Evolutionary conservation across 2,888 invertebrate genomes (phyloP), one percentile per base, ranked within the genome.

Genomic region (Crocallis elinguaria): DNA sequence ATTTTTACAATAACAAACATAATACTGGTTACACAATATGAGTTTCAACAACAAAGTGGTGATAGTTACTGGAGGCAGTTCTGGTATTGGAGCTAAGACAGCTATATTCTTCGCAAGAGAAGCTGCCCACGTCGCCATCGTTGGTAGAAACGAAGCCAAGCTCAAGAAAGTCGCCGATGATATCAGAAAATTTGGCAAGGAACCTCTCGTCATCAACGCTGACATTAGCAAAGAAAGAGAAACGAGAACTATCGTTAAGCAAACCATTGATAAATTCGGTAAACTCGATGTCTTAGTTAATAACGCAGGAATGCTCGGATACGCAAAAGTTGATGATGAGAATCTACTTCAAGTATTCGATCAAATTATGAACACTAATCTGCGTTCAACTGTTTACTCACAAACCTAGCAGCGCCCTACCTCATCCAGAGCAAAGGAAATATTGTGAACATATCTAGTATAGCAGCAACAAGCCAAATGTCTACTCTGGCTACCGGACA

Each of bases 361-460:
- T 48, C 59, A 64, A 14, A 30, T 75, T 0, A 62, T 79, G 52
- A 66, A 64, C 1, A 66, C 67, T 0, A 84, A 84, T 51, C 37
- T 82, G 0, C 60, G 76, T 9, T 58, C 77, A 0, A 60, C 68
- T 0, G 60, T 79, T 3, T 44, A 60, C 33, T 82, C 0, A 80
- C 77, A 0, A 67, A 60, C 9, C 46, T 74, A 1, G 72, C 77
- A 7, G 62, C 60, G 0, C 77, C 80, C 0, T 41, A 79, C 48
- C 61, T 83, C 0, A 64, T 69, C 0, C 57, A 73, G 43, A 67
- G 73, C 0, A 79, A 68, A 29, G 71, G 82, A 0, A 83, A 78
- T 37, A 72, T 84, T 0, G 53, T 84, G 0, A 84, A 83, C 19
- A 64, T 80, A 27, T 82, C 84, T 0, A 82, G 82, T 50, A 33